Conservation (phyloP, 2,113 vertebrate species). For the Nibea albiflora region DNA sequence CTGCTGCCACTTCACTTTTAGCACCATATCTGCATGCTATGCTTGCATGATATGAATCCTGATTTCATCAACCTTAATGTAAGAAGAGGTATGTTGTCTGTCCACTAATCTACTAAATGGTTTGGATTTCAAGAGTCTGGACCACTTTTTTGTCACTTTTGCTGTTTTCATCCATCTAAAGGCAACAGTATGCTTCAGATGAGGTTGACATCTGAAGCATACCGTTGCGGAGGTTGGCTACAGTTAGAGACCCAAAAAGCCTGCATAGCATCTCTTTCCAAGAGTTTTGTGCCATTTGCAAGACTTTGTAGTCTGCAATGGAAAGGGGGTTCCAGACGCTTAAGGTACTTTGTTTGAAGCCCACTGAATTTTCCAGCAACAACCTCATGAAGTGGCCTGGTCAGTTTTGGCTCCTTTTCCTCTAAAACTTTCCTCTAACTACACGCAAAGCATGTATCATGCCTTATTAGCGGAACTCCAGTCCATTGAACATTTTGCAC, state of each 20-base stretch:
- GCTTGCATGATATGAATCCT: not conserved
- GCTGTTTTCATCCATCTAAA: not conserved
- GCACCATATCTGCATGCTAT: not conserved
- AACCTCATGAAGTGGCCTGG: no score
- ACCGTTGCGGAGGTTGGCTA: no score
- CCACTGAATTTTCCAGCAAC: not conserved
- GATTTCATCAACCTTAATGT: not conserved
- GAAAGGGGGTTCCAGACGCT: not conserved
- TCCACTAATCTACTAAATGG: not conserved
- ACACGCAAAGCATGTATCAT: no score
- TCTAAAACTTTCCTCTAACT: no score
- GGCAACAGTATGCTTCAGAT: not conserved
- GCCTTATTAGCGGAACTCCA: no score
- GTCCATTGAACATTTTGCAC: not conserved
- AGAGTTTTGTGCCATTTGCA: not conserved
- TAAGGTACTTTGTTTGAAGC: not conserved
- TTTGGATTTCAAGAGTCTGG: not conserved
- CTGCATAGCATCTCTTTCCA: not conserved
- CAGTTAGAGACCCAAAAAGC: no score
- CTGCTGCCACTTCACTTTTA: slow-evolving; percentile 11
- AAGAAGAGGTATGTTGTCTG: not conserved
- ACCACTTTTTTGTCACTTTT: not conserved
- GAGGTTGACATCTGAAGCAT: no score
- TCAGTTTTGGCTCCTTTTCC: not conserved
- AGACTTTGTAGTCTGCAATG: not conserved